phyloP scores from a whole-genome alignment of 2,888 invertebrate genomes.

The Bursaphelenchus okinawaensis region DNA sequence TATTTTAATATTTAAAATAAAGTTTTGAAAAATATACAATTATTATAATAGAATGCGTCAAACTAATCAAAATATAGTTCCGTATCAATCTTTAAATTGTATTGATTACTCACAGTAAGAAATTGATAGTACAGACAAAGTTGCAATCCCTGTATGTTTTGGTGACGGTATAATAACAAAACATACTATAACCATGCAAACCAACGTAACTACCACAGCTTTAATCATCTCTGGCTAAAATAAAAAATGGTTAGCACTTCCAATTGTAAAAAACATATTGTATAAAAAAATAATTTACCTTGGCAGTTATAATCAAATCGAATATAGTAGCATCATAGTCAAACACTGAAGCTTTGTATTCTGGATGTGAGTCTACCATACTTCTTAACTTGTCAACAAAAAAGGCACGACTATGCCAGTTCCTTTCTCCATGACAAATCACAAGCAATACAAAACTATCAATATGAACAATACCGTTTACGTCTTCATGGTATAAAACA shows the following conservation, averaged over 20 bases:
- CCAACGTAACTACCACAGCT: slow-evolving; percentile 44
- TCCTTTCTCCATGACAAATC: slow-evolving; percentile 33
- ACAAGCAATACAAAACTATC: slow-evolving; percentile 43
- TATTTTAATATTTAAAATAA: neutral
- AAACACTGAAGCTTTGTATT: slow-evolving; percentile 43
- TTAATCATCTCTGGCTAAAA: slow-evolving; percentile 47
- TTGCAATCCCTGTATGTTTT: slow-evolving; percentile 39
- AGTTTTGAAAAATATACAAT: neutral
- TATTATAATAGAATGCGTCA: neutral
- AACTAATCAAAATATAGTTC: neutral
- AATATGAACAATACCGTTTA: slow-evolving; percentile 29
- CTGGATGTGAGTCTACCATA: slow-evolving; percentile 39
- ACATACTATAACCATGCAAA: slow-evolving; percentile 51
- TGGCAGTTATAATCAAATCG: slow-evolving; percentile 50
- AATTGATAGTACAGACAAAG: slow-evolving; percentile 45
- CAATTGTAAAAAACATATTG: slow-evolving; percentile 2
- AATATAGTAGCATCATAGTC: slow-evolving; percentile 55
- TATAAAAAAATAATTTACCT: slow-evolving; percentile 25
- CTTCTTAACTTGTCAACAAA: slow-evolving; percentile 35
- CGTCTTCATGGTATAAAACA: slow-evolving; percentile 29
- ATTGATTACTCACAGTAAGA: slow-evolving; percentile 36
- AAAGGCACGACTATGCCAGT: slow-evolving; percentile 43
- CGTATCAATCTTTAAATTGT: neutral
- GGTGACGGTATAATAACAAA: slow-evolving; percentile 44
- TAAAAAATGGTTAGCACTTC: neutral